Percentiles rank a stretch among this genome's conserved stretches.
phyloP scores from a whole-genome alignment of 2,797 vertebrate species.

The Coracias cyanogaster region DNA sequence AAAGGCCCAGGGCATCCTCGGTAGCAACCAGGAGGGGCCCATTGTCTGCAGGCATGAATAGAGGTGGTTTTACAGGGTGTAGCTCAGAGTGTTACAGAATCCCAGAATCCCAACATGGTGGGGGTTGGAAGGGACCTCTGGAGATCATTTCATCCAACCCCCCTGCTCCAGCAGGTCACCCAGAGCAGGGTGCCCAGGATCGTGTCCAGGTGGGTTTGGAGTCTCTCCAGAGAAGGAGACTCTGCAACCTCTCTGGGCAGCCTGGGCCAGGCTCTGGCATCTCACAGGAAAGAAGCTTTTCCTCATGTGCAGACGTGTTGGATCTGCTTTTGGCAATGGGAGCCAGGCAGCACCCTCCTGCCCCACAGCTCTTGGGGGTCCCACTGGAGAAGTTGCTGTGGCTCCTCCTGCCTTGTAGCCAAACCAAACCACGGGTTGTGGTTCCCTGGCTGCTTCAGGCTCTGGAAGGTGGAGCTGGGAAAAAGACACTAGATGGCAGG shows the following conservation, averaged over 20 bases:
- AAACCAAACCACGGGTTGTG: fast-evolving
- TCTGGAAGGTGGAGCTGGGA: neutral
- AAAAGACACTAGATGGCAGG: conserved; percentile 62
- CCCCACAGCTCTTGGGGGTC: neutral
- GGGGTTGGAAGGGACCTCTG: neutral
- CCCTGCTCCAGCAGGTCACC: neutral
- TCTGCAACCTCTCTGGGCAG: neutral
- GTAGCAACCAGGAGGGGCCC: neutral
- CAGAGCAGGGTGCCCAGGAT: neutral
- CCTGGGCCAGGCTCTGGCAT: neutral
- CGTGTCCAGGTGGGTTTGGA: neutral
- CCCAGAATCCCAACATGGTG: neutral
- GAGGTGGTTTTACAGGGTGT: neutral
- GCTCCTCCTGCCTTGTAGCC: neutral
- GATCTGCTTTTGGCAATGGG: neutral
- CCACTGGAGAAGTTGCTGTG: fast-evolving
- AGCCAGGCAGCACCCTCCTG: neutral
- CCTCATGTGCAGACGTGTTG: neutral
- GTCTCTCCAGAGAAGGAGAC: neutral
- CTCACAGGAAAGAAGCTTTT: neutral
- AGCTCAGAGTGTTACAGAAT: neutral
- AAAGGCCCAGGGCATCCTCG: neutral
- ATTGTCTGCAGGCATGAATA: fast-evolving
- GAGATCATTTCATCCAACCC: neutral
- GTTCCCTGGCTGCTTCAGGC: neutral